These are phyloP conservation scores for Yponomeuta sedellus DNA, from an alignment of 2,888 invertebrate species.

Conservation along the genomic window DNA sequence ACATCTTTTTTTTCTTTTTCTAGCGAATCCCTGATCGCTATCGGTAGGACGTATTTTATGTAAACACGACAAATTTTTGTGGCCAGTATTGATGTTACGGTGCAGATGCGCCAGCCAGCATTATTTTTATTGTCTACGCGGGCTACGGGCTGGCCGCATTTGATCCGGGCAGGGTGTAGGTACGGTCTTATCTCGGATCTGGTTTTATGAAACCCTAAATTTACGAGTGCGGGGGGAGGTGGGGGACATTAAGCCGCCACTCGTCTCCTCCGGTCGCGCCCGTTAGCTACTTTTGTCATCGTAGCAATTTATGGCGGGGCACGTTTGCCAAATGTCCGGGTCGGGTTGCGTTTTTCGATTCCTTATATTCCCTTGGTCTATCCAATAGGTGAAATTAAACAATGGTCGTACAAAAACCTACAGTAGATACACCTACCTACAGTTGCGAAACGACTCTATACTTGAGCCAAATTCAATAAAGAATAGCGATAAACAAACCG, in stretches of 20 bases:
- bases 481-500: too few species aligned
- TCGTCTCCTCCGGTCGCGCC: constrained; percentile 58
- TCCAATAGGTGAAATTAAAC: neutral
- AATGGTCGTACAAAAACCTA: too few species aligned
- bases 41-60: constrained; percentile 65
- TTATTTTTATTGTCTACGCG: constrained; percentile 69
- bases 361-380: neutral
- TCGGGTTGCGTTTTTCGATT: constrained; percentile 14
- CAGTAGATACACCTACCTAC: neutral
- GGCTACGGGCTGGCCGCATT: constrained; percentile 59
- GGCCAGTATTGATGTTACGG: constrained; percentile 44
- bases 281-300: constrained; percentile 73
- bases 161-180: constrained; percentile 70
- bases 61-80: constrained; percentile 72
- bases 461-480: too few species aligned
- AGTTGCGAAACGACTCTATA: neutral
- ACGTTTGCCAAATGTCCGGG: constrained; percentile 53
- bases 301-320: constrained; percentile 66
- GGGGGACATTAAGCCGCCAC: constrained; percentile 67
- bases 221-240: constrained; percentile 73
- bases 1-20: constrained; percentile 49
- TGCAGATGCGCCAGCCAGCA: constrained; percentile 70
- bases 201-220: constrained; percentile 78
- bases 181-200: constrained; percentile 72
- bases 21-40: constrained; percentile 64